Evolutionary conservation across 2,888 invertebrate species (phyloP), one percentile per base, ranked within the genome.

Genomic region (Cantharis nigra): DNA sequence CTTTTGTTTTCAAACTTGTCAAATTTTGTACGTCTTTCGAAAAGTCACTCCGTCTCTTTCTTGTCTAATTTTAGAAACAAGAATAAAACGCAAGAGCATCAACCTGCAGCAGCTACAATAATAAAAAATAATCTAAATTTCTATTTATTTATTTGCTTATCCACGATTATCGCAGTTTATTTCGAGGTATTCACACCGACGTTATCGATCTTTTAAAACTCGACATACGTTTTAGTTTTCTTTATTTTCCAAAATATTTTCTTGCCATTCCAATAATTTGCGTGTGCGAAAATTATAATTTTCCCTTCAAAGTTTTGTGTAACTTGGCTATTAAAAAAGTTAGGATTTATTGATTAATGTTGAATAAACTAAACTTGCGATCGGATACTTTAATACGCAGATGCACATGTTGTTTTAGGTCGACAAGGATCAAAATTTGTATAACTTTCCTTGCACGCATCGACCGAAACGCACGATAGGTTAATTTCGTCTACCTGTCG

Each of bases 321-420:
- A 63, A 71, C 20, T 71, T 62, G 28, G 13, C 13, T 18, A 67
- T 20, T 23, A 23, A 67, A 67, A 67, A 67, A 67, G 62, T 74
- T 74, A 33, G 63, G 80, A 81, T 82, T 82, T 83, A 83, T 83
- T 83, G 82, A 83, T 82, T 83, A 75, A 72, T 72, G 71, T 78
- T 78, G 78, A 77, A 26, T 26, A 20, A 78, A 82, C 80, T 70
- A 78, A 82, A 20, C 79, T 70, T 80, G 78, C 73, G 76, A 76
- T 79, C 80, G 9, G 79, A 76, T 78, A 79, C 77, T 80, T 83
- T 81, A 79, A 80, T 80, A 82, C 83, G 83, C 83, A 83, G 82
- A 84, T 84, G 82, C 84, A 83, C 81, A 80, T 80, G 79, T 75
- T 79, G 80, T 78, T 80, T 78, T 76, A 63, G 74, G 81, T 79